Base-by-base conservation (phyloP, 2,888 invertebrate genomes). In the Meloe dianella region DNA sequence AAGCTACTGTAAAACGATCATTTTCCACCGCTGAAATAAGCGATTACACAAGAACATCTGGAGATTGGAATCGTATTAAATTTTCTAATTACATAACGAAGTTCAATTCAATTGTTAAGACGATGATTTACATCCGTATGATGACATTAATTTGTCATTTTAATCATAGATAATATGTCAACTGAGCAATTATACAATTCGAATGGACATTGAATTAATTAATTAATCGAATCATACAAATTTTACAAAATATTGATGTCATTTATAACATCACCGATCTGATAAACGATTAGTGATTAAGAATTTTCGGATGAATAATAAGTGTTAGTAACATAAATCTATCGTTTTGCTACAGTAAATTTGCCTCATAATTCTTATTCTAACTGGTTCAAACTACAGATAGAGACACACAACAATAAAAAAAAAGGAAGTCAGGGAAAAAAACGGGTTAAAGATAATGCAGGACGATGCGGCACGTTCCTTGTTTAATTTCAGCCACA, bases 401-500 rank as follows among this genome's bases (percentile, higher is more conserved):
- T 27, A 4, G 27, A 35, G 20, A 47, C 20, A 20, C 9, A 47
- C 8, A 47, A 20, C 2, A 20, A 47, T 8, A 47, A 20, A 47
- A 20, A 41, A n/a, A 38, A n/a, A 38, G 5, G 5, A 6, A n/a
- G 35, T 4, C 9, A 35, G 35, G 10, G 14, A 38, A 14, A n/a
- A 14, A 38, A n/a, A 38, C 5, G 38, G n/a, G 17, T 47, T 8
- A 9, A 20, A 47, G 47, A 47, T 76, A 77, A 79, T 78, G 78
- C 71, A 73, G 72, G 64, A 67, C 70, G 77, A 73, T 75, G 74
- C 73, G 68, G 76, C 81, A 80, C 80, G 79, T 81, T 74, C 70
- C 78, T 77, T 78, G 80, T 79, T 79, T 81, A 81, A 81, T 81
- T 81, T 76, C 75, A 75, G 71, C 70, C 74, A 68, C 47, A 74